Conservation (phyloP, 2,797 vertebrate genomes). For the Trematomus bernacchii region DNA sequence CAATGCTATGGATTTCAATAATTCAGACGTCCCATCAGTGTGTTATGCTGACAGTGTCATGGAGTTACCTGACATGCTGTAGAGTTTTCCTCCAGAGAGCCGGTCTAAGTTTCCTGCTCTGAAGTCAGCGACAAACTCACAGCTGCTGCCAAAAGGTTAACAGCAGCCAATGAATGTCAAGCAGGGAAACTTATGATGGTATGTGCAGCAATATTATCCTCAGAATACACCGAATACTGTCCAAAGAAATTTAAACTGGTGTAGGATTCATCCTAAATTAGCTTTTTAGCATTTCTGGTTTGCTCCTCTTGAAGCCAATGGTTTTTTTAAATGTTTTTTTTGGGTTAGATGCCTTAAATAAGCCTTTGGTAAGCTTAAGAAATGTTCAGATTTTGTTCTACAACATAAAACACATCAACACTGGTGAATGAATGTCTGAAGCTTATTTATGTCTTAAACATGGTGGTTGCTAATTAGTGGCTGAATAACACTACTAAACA, state of each 20-base stretch:
- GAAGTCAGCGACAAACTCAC: conserved; percentile 48
- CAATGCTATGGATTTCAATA: conserved; percentile 66
- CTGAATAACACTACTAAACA: no score
- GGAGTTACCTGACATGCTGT: conserved; percentile 60
- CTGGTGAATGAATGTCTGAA: no score
- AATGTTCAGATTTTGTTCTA: no score
- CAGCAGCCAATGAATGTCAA: conserved; percentile 50
- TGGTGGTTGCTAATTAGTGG: no score
- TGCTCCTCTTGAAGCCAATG: no score
- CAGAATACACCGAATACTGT: not conserved
- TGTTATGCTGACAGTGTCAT: conserved; percentile 60
- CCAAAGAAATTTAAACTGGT: not conserved
- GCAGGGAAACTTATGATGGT: conserved; percentile 26
- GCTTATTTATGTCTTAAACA: no score
- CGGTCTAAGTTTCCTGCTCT: conserved; percentile 50
- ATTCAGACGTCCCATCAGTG: conserved; percentile 61
- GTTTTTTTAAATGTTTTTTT: no score
- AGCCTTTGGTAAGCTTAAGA: no score
- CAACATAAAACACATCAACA: no score
- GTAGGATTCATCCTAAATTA: no score
- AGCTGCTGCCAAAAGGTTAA: conserved; percentile 60
- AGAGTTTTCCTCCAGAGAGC: conserved; percentile 58
- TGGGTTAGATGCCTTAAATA: no score
- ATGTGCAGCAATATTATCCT: conserved; percentile 4
- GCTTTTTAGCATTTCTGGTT: no score